These are phyloP conservation scores for Propithecus deckenii DNA, from an alignment of 2,797 vertebrate genomes.

Conservation along the genomic window DNA sequence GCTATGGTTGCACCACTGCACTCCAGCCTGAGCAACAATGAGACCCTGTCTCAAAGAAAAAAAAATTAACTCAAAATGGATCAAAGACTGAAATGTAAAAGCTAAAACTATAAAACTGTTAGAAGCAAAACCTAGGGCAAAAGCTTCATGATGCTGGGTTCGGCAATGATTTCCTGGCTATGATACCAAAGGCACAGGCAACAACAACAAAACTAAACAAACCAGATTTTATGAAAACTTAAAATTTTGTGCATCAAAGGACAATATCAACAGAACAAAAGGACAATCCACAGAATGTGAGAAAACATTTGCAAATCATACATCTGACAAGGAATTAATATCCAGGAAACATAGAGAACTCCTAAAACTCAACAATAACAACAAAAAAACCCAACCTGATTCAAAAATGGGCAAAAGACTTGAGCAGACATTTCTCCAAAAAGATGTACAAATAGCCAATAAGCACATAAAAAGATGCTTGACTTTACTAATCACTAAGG, in stretches of 20 bases:
- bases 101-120: neutral
- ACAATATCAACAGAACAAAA: neutral
- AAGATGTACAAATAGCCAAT: neutral
- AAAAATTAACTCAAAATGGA: neutral
- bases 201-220: neutral
- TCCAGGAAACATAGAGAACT: neutral
- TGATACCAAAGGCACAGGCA: neutral
- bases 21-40: neutral
- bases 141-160: neutral
- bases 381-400: neutral
- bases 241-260: neutral
- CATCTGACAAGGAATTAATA: neutral
- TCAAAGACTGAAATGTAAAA: neutral
- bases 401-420: neutral
- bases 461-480: neutral
- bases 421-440: neutral
- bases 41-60: neutral
- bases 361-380: neutral
- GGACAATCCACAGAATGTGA: neutral
- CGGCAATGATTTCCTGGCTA: neutral
- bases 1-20: neutral
- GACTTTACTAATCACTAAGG: neutral
- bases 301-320: neutral
- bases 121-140: neutral
- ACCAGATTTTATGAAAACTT: neutral